A percentile compares a stretch with the other conserved stretches of the same genome.
Conservation (phyloP, 2,113 vertebrate genomes). For the Mandrillus leucophaeus region DNA sequence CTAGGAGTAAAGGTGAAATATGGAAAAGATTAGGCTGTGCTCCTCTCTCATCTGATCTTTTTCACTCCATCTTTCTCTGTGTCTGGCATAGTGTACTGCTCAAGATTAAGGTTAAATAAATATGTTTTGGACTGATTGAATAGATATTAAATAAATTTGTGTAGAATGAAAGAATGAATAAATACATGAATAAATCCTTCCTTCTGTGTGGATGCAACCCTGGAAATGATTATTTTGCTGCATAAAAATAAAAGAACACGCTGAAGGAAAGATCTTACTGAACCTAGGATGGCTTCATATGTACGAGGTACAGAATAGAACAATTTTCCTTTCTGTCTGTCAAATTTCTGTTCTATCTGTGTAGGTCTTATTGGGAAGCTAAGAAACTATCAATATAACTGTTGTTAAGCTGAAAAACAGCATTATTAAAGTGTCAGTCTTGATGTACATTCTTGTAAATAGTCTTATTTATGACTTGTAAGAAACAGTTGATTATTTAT, state of each 20-base stretch:
- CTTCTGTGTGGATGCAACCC: neutral
- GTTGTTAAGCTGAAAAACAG: neutral
- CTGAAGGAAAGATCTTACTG: neutral
- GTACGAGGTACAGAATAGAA: rapidly evolving
- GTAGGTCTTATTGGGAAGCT: neutral
- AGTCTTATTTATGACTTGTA: neutral
- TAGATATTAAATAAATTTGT: neutral
- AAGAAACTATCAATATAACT: neutral
- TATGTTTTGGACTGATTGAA: neutral
- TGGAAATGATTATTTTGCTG: neutral
- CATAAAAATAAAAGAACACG: neutral
- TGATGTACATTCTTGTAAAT: neutral
- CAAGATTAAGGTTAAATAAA: neutral
- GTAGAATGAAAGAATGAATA: neutral
- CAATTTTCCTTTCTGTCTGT: neutral
- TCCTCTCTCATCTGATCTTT: neutral
- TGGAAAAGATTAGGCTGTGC: neutral
- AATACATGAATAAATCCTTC: neutral
- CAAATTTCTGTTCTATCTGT: neutral
- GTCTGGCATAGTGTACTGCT: neutral
- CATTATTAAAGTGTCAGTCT: neutral
- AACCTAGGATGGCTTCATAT: neutral
- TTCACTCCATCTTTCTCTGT: neutral
- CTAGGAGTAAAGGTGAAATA: neutral
- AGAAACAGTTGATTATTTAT: neutral